Evolutionary conservation across 2,888 invertebrate genomes (phyloP).

Genomic region (Girardia tigrina): DNA sequence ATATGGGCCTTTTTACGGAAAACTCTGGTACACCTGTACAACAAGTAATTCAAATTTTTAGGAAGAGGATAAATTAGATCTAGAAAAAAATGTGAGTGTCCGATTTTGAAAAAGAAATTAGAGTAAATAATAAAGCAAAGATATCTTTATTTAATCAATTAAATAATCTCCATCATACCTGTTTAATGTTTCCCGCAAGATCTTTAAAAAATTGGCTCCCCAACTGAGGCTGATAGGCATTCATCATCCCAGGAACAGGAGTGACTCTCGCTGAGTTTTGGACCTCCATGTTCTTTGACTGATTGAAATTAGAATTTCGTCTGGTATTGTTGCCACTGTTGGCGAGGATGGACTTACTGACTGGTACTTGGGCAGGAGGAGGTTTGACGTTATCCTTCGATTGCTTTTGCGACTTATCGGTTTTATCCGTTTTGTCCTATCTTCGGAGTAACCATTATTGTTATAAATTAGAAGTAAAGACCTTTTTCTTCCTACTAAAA

Average conservation of each 20-base stretch:
- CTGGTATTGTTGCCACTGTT: background rate
- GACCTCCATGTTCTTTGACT: background rate
- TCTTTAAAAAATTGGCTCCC: conserved; percentile 88
- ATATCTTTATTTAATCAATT: too few relatives aligned
- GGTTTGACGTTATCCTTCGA: background rate
- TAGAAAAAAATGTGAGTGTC: too few relatives aligned
- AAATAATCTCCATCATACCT: too few relatives aligned
- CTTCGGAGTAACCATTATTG: background rate
- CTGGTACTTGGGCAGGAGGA: background rate
- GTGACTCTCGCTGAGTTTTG: background rate
- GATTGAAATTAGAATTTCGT: background rate
- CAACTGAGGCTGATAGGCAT: conserved; percentile 43
- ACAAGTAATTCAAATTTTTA: too few relatives aligned
- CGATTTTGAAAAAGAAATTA: too few relatives aligned
- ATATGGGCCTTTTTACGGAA: too few relatives aligned
- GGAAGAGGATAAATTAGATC: too few relatives aligned
- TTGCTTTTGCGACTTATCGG: background rate
- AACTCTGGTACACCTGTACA: too few relatives aligned
- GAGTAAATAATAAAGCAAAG: too few relatives aligned
- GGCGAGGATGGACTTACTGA: background rate
- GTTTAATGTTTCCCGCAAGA: conserved; percentile 79
- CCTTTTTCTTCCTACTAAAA: background rate
- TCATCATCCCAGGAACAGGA: conserved; percentile 42
- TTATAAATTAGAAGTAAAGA: background rate
- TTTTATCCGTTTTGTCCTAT: background rate